Percentiles rank a stretch among this genome's conserved stretches.
Conservation (phyloP, 1,140 invertebrate genomes). For the Glossosoma conforme region DNA sequence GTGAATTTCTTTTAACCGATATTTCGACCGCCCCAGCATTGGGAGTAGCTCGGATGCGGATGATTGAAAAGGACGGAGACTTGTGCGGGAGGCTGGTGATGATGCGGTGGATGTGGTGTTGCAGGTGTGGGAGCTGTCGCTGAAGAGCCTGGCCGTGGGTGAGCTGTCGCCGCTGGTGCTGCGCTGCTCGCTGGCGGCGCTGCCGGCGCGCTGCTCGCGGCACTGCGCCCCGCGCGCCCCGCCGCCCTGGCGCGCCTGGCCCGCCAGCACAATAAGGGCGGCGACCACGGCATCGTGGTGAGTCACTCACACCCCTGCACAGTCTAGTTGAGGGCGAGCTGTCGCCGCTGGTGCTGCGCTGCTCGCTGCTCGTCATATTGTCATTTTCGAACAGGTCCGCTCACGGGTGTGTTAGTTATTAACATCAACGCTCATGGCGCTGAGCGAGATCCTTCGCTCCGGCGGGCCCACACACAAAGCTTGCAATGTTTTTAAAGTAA, state of each 20-base stretch:
- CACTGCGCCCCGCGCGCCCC: conserved; percentile 73
- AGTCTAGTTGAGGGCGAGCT: conserved; percentile 57
- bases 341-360: conserved; percentile 71
- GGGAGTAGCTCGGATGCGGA: too few relatives aligned
- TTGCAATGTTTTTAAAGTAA: conserved; percentile 69
- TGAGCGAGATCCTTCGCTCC: conserved; percentile 78
- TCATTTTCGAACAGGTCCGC: too few relatives aligned
- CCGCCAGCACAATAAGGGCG: conserved; percentile 54
- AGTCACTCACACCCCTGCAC: conserved; percentile 32
- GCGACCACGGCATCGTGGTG: conserved; percentile 72
- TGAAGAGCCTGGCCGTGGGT: conserved; percentile 62
- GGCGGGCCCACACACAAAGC: conserved; percentile 67
- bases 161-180: conserved; percentile 74
- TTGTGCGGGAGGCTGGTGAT: too few relatives aligned
- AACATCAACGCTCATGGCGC: too few relatives aligned
- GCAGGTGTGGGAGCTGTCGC: conserved; percentile 62
- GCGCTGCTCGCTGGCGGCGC: conserved; percentile 64
- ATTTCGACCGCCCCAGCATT: too few relatives aligned
- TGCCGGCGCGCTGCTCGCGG: conserved; percentile 71
- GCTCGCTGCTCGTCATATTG: conserved; percentile 68
- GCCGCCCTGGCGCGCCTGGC: conserved; percentile 74
- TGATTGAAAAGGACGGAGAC: too few relatives aligned
- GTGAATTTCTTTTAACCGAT: too few relatives aligned
- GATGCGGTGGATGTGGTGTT: too few relatives aligned
- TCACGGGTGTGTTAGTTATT: too few relatives aligned